Evolutionary conservation across 2,888 invertebrate species (phyloP).

Genomic region (Epistrophe eligans): DNA sequence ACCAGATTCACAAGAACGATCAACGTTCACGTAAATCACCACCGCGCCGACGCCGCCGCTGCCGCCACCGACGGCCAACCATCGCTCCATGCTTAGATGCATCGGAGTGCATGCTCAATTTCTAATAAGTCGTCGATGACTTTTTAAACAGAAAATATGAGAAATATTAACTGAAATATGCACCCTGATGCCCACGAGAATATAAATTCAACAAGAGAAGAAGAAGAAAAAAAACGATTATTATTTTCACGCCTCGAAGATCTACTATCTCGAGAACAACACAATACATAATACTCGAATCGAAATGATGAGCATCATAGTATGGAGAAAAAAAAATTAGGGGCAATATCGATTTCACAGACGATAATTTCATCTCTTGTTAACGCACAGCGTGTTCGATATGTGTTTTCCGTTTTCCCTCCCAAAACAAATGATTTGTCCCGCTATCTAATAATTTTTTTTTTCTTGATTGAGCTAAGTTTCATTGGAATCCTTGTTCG

Average conservation of each 20-base stretch:
- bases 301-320: conserved; percentile 11
- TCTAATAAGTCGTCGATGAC: conserved; percentile 68
- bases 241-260: conserved; percentile 72
- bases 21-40: conserved; percentile 60
- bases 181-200: conserved; percentile 33
- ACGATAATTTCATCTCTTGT: conserved; percentile 75
- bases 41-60: too few species aligned
- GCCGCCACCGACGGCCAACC: conserved; percentile 51
- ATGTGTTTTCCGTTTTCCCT: conserved; percentile 34
- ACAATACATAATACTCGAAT: too few species aligned
- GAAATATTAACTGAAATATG: conserved; percentile 59
- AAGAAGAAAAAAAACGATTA: conserved; percentile 50
- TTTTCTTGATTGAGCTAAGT: conserved; percentile 8
- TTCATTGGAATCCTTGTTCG: conserved; percentile 54
- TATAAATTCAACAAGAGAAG: conserved; percentile 14
- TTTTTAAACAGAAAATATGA: conserved; percentile 61
- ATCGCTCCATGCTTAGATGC: conserved; percentile 22
- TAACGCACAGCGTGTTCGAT: conserved; percentile 69
- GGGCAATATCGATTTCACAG: conserved; percentile 76
- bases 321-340: conserved; percentile 46
- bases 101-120: conserved; percentile 56
- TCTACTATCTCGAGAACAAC: conserved; percentile 35
- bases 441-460: conserved; percentile 43
- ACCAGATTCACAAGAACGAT: conserved; percentile 29
- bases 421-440: conserved; percentile 51